Conservation (phyloP, 1,140 invertebrate species). For the Heliconius congener region DNA sequence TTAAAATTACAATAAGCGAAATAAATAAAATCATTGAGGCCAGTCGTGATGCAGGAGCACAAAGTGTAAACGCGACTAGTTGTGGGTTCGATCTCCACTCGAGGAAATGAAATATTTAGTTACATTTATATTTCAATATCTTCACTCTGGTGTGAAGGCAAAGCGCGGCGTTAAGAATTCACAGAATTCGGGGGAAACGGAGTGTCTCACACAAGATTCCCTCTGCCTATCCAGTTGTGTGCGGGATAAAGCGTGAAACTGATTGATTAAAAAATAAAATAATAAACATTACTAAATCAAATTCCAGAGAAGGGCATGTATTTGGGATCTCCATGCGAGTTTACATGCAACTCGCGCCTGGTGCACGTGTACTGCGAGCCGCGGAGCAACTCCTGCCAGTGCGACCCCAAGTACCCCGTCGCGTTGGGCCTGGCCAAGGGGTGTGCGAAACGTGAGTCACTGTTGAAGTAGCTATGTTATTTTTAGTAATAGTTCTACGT, state of each 20-base stretch:
- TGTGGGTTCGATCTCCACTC: too few relatives aligned
- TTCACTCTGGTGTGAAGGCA: too few relatives aligned
- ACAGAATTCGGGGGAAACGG: too few relatives aligned
- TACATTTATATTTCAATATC: too few relatives aligned
- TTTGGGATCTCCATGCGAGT: constrained; percentile 89
- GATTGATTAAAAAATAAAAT: background rate
- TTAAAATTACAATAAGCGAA: too few relatives aligned
- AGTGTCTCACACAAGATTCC: too few relatives aligned
- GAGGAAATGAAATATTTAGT: too few relatives aligned
- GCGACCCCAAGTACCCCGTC: constrained; percentile 89
- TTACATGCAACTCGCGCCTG: constrained; percentile 86
- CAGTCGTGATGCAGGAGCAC: too few relatives aligned
- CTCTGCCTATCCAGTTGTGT: too few relatives aligned
- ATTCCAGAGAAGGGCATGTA: constrained; percentile 84
- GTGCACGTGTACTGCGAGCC: constrained; percentile 89
- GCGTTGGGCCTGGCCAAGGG: constrained; percentile 87
- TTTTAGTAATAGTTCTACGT: background rate
- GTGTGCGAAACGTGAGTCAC: constrained; percentile 89
- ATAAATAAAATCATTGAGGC: background rate
- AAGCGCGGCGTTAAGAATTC: too few relatives aligned
- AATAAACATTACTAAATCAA: constrained; percentile 4
- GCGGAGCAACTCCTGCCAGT: constrained; percentile 86
- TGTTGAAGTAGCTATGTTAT: background rate
- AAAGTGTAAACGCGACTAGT: too few relatives aligned
- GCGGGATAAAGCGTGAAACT: too few relatives aligned